Evolutionary conservation across 2,888 invertebrate species (phyloP).

Genomic region (Tortricodes alternella): DNA sequence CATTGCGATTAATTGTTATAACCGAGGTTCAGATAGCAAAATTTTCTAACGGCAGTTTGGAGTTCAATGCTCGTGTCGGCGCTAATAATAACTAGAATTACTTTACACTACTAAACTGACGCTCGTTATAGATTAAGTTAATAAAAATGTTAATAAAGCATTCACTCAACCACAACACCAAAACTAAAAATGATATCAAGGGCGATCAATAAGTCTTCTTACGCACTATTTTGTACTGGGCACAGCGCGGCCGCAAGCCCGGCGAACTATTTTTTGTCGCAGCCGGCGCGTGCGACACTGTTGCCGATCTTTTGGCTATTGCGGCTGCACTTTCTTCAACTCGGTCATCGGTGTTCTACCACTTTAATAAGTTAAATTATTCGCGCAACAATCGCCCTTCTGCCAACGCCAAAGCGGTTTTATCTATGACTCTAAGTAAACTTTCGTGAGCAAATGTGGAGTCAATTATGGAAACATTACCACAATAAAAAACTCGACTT

Average conservation of each 20-base stretch:
- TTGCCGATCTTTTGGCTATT: conserved; percentile 61
- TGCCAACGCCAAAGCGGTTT: no score
- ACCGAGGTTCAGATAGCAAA: conserved; percentile 25
- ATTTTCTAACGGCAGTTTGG: conserved; percentile 28
- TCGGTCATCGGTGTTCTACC: conserved; percentile 29
- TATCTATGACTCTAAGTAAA: no score
- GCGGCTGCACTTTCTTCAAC: conserved; percentile 40
- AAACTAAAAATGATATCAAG: no score
- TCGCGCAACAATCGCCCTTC: no score
- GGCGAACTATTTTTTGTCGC: conserved; percentile 51
- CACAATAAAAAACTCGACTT: conserved; percentile 3
- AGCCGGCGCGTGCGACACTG: conserved; percentile 56
- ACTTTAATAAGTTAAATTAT: not conserved
- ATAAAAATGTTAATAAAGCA: no score
- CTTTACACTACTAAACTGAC: no score
- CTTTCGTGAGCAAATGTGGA: conserved; percentile 25
- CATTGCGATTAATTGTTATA: conserved; percentile 58
- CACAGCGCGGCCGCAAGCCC: conserved; percentile 13
- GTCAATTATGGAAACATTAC: conserved; percentile 24
- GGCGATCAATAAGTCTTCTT: no score
- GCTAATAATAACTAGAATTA: no score
- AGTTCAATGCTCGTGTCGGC: conserved; percentile 29
- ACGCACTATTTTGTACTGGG: not conserved
- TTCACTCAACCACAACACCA: no score
- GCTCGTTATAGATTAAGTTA: no score